Percentiles rank a stretch among this genome's conserved stretches.
Conservation (phyloP, 2,113 vertebrate species). For the Diadophis punctatus region DNA sequence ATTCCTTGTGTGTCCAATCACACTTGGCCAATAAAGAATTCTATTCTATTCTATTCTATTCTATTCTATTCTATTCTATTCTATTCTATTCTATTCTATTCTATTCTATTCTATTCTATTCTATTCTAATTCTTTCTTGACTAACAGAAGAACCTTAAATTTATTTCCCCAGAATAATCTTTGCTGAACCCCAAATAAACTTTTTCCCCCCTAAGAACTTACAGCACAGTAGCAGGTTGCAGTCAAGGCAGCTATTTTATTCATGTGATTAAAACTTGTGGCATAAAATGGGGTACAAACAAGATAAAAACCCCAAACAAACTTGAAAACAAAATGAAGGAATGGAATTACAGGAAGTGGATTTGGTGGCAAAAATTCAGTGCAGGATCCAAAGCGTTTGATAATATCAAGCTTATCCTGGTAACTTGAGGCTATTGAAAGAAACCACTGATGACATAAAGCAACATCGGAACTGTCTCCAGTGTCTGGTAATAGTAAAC, state of each 20-base stretch:
- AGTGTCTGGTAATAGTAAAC: neutral
- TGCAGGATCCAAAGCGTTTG: neutral
- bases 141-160: neutral
- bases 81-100: too few species aligned
- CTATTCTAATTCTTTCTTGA: neutral
- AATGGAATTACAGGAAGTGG: conserved; percentile 27
- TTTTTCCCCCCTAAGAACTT: neutral
- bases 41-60: too few species aligned
- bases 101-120: too few species aligned
- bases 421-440: neutral
- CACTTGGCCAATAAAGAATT: too few species aligned
- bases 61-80: too few species aligned
- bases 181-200: neutral
- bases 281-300: conserved; percentile 47
- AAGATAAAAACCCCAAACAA: conserved; percentile 35
- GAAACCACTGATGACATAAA: neutral
- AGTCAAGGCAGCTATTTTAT: conserved; percentile 62
- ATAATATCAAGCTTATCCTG: neutral
- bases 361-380: conserved; percentile 19
- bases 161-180: neutral
- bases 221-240: neutral
- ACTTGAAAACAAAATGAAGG: conserved; percentile 48
- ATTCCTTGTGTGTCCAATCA: too few species aligned
- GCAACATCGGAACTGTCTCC: neutral
- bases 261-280: conserved; percentile 63